phyloP scores from a whole-genome alignment of 92 coral and sea anemone species.

The Phymanthus crucifer region DNA sequence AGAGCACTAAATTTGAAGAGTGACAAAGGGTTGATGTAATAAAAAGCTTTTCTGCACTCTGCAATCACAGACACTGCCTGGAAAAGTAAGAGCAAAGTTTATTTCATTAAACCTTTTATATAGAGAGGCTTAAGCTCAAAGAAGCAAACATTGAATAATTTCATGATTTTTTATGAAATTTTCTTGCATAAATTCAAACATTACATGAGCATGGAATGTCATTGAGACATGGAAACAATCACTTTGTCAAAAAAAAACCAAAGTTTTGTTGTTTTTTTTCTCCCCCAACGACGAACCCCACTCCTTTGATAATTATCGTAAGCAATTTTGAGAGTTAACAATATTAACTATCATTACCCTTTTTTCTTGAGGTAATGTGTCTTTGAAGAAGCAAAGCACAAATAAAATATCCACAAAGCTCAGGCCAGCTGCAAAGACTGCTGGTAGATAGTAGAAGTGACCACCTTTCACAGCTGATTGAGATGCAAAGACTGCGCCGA shows the following conservation, averaged over 20 bases:
- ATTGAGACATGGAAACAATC: no score
- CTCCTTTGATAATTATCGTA: not conserved
- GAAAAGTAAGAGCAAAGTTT: not conserved
- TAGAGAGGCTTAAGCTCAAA: not conserved
- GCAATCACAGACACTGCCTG: slow-evolving; percentile 78
- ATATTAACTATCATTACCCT: slow-evolving; percentile 53
- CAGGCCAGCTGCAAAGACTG: slow-evolving; percentile 74
- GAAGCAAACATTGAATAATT: no score
- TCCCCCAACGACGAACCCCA: no score
- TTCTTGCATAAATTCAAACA: no score
- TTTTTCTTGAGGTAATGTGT: slow-evolving; percentile 82
- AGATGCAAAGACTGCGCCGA: slow-evolving; percentile 91
- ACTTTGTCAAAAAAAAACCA: no score
- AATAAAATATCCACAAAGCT: slow-evolving; percentile 72
- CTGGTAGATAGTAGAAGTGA: slow-evolving; percentile 77
- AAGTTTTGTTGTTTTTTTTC: no score
- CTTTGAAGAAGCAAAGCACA: slow-evolving; percentile 67
- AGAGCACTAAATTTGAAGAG: slow-evolving; percentile 89
- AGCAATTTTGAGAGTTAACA: not conserved
- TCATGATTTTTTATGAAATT: no score
- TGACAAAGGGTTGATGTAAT: slow-evolving; percentile 83
- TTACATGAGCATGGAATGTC: no score
- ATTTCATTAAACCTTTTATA: not conserved
- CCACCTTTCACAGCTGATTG: slow-evolving; percentile 71
- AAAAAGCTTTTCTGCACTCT: slow-evolving; percentile 73